Conservation (phyloP, 1,140 invertebrate genomes). For the Drosophila bipectinata region DNA sequence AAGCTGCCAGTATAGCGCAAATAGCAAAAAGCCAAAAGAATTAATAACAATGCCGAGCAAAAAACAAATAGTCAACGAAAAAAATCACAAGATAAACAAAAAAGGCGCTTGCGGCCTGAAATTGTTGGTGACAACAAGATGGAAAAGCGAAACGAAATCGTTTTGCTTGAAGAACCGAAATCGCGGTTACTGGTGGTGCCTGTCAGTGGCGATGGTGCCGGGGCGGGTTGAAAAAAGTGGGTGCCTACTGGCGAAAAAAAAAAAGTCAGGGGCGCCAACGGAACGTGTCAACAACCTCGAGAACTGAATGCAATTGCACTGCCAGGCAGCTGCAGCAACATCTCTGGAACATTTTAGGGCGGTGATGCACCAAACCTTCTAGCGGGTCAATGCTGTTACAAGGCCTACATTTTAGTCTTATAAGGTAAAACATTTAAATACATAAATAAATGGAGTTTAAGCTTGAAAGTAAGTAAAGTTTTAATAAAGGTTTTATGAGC, state of each 20-base stretch:
- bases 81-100: conserved; percentile 71
- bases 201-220: background rate
- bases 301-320: conserved; percentile 31
- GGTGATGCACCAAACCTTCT: background rate
- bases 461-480: too few species aligned
- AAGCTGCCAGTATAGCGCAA: conserved; percentile 40
- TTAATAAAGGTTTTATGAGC: too few species aligned
- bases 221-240: conserved; percentile 5
- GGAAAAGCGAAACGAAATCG: conserved; percentile 46
- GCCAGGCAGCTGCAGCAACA: conserved; percentile 26
- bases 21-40: conserved; percentile 47
- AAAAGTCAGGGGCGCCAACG: conserved; percentile 71
- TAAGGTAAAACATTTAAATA: background rate
- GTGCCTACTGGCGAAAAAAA: conserved; percentile 7
- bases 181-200: conserved; percentile 9
- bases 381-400: conserved; percentile 19
- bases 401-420: background rate
- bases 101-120: conserved; percentile 68
- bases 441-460: too few species aligned
- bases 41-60: conserved; percentile 66
- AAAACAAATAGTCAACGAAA: conserved; percentile 54
- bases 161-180: conserved; percentile 32
- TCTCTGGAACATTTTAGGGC: conserved; percentile 10
- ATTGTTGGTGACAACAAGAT: conserved; percentile 46
- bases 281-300: conserved; percentile 77